Conservation (phyloP, 53 echinoderm and acorn worm genomes). For the Stichopus horrens region DNA sequence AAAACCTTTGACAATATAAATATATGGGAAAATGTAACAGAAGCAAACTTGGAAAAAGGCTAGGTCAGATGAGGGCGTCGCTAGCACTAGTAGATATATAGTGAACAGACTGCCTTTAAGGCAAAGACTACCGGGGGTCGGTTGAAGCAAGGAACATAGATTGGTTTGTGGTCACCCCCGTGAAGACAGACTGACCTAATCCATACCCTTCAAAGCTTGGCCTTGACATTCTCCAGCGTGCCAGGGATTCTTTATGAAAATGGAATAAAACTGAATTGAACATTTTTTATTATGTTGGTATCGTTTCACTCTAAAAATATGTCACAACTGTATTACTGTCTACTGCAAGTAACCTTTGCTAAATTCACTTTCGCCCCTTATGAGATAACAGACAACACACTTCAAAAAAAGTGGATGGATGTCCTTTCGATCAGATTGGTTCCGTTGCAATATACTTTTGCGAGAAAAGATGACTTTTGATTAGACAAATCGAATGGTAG, state of each 20-base stretch:
- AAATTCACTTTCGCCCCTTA: too few relatives aligned
- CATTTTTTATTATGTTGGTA: not conserved
- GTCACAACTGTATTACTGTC: not conserved
- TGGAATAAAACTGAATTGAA: not conserved
- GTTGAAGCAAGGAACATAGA: not conserved
- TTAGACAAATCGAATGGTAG: too few relatives aligned
- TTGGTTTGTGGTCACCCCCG: constrained; percentile 37
- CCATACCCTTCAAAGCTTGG: not conserved
- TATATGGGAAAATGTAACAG: too few relatives aligned
- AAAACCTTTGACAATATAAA: too few relatives aligned
- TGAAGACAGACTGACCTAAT: constrained; percentile 17
- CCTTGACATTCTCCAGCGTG: not conserved
- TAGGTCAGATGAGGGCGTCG: not conserved
- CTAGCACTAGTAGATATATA: too few relatives aligned
- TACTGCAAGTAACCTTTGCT: not conserved
- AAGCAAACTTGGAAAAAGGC: too few relatives aligned
- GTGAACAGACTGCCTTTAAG: not conserved
- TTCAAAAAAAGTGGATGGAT: too few relatives aligned
- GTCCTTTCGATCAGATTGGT: too few relatives aligned
- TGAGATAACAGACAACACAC: too few relatives aligned
- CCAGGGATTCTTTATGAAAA: not conserved
- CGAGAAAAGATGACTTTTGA: too few relatives aligned
- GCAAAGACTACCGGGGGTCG: not conserved
- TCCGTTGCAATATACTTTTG: too few relatives aligned
- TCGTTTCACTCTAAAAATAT: not conserved